phyloP scores from a whole-genome alignment of 2,888 invertebrate genomes.

The Parasteatoda lunata region DNA sequence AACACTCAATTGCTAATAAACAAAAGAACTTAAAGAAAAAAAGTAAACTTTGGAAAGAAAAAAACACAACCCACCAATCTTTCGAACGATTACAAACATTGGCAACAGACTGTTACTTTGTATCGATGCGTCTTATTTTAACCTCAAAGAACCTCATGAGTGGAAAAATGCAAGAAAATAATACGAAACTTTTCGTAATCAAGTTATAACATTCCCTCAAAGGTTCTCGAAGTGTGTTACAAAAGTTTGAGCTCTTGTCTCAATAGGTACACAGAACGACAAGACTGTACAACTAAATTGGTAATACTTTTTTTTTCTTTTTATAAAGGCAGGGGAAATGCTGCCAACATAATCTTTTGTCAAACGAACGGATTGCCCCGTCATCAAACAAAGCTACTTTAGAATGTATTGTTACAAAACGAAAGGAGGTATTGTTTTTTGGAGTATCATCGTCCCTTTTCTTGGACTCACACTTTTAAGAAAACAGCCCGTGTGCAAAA shows the following conservation, averaged over 20 bases:
- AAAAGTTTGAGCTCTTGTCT: slow-evolving; percentile 28
- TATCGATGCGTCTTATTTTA: not conserved
- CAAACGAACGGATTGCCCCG: slow-evolving; percentile 52
- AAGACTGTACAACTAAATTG: slow-evolving; percentile 32
- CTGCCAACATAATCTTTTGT: slow-evolving; percentile 57
- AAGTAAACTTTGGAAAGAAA: not conserved
- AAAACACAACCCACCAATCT: not conserved
- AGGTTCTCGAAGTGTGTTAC: slow-evolving; percentile 23
- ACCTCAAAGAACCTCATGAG: not conserved
- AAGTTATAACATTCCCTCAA: slow-evolving; percentile 41
- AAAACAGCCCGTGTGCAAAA: slow-evolving; percentile 60
- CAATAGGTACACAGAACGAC: slow-evolving; percentile 15
- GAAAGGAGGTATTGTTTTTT: slow-evolving; percentile 59
- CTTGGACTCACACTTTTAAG: slow-evolving; percentile 54
- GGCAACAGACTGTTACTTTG: not conserved
- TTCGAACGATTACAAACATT: not conserved
- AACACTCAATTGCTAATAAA: not conserved
- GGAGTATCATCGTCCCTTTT: slow-evolving; percentile 61
- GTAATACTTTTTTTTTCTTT: slow-evolving; percentile 19
- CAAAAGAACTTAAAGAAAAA: not conserved
- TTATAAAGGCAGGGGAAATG: slow-evolving; percentile 51
- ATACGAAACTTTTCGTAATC: slow-evolving; percentile 40
- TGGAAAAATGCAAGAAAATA: not conserved
- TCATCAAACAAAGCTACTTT: slow-evolving; percentile 56
- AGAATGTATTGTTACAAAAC: slow-evolving; percentile 42